Evolutionary conservation across 2,113 vertebrate genomes (phyloP).

Genomic region (cat (Felis catus)): F.catus_Fca126_mat1.0 CM031414.1:133630001-133630500

Average conservation of each 20-base stretch:
- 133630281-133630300: not conserved
- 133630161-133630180: too few relatives aligned
- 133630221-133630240: not conserved
- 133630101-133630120: not conserved
- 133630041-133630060: rapidly evolving
- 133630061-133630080: not conserved
- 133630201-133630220: not conserved
- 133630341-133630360: not conserved
- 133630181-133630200: too few relatives aligned
- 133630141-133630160: not conserved
- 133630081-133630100: not conserved
- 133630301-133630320: not conserved
- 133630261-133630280: not conserved
- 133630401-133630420: not conserved
- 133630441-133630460: not conserved
- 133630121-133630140: not conserved
- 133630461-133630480: not conserved
- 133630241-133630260: not conserved
- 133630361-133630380: not conserved
- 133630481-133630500: not conserved
- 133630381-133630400: rapidly evolving
- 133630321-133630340: not conserved
- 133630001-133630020: rapidly evolving
- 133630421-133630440: rapidly evolving
- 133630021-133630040: rapidly evolving